Evolutionary conservation across 2,888 invertebrate genomes (phyloP).

Genomic region (Poecilobothrus nobilitatus): DNA sequence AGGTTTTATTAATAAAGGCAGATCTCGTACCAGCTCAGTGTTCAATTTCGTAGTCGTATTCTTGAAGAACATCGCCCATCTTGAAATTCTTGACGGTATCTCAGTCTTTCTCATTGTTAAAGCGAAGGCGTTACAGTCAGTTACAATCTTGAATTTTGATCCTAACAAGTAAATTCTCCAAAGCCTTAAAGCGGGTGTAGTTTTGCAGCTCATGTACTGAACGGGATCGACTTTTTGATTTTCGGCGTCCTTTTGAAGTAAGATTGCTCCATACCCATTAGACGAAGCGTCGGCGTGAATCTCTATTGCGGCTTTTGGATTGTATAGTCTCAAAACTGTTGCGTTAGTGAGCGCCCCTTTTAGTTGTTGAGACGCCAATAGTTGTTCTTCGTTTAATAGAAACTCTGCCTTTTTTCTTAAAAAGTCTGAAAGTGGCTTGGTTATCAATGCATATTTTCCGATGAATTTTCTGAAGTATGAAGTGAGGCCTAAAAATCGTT

Average conservation of each 20-base stretch:
- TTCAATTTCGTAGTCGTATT: constrained; percentile 24
- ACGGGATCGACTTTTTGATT: constrained; percentile 22
- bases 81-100: constrained; percentile 22
- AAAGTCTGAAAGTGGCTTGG: too few species aligned
- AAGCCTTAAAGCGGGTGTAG: constrained; percentile 23
- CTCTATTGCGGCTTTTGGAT: constrained; percentile 21
- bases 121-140: constrained; percentile 24
- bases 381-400: constrained; percentile 18
- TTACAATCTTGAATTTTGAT: constrained; percentile 15
- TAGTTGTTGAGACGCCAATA: constrained; percentile 19
- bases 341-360: constrained; percentile 17
- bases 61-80: constrained; percentile 26
- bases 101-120: constrained; percentile 22
- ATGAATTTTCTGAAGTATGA: too few species aligned
- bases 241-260: constrained; percentile 22
- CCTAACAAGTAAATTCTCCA: constrained; percentile 28
- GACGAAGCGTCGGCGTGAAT: constrained; percentile 25
- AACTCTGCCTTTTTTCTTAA: constrained; percentile 20
- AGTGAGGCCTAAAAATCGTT: too few species aligned
- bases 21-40: constrained; percentile 22
- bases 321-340: constrained; percentile 22
- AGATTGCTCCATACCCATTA: constrained; percentile 23
- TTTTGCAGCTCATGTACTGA: constrained; percentile 23
- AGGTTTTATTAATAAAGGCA: too few species aligned
- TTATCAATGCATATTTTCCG: too few species aligned